Conservation (phyloP, 1,140 invertebrate genomes). For the Rhopalosiphum maidis region DNA sequence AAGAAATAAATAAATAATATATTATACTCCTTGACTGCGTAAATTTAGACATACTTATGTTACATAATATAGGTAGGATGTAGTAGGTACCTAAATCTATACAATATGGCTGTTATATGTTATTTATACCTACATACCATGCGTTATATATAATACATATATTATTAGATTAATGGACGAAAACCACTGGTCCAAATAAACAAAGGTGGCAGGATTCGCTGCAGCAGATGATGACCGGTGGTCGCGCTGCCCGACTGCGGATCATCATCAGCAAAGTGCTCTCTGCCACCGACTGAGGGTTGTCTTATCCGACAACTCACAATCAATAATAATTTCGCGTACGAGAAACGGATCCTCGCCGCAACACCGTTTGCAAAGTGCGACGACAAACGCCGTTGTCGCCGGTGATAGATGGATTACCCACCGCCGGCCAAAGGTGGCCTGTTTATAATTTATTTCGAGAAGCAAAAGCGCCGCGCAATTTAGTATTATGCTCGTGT, state of each 20-base stretch:
- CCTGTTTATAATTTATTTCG: slow-evolving; percentile 2
- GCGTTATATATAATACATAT: not conserved
- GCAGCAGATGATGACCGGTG: not conserved
- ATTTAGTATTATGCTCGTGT: not conserved
- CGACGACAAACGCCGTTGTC: not conserved
- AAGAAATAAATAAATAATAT: not conserved
- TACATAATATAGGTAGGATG: not conserved
- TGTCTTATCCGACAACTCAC: not conserved
- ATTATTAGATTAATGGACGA: slow-evolving; percentile 4
- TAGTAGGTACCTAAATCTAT: not conserved
- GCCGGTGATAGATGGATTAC: not conserved
- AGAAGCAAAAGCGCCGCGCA: not conserved
- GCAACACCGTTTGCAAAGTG: not conserved
- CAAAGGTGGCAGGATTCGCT: not conserved
- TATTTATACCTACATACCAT: not conserved
- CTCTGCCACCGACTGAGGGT: not conserved
- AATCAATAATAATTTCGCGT: not conserved
- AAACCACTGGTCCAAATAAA: not conserved
- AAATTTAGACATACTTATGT: not conserved
- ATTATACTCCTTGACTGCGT: not conserved
- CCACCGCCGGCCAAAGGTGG: not conserved
- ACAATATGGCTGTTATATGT: no score
- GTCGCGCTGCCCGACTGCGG: not conserved
- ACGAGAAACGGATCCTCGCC: not conserved
- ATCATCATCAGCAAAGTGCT: slow-evolving; percentile 14